These are phyloP conservation scores for Chloebia gouldiae DNA, from an alignment of 2,113 vertebrate genomes.

Conservation along the genomic window DNA sequence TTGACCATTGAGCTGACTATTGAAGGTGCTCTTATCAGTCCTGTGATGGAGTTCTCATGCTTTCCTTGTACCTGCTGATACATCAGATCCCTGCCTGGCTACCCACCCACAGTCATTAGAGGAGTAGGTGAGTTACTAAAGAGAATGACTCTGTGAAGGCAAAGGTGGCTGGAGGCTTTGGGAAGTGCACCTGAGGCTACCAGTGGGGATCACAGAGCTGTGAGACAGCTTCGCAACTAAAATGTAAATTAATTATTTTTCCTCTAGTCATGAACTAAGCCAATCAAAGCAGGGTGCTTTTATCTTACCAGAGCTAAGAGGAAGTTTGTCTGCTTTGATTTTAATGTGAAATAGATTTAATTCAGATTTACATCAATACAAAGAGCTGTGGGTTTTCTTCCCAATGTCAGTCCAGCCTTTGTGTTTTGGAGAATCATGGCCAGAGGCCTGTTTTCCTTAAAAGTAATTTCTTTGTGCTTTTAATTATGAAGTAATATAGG, in stretches of 20 bases:
- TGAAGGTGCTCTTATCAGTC: neutral
- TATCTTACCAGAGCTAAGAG: neutral
- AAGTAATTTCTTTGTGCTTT: neutral
- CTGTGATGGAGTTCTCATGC: neutral
- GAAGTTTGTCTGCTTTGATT: neutral
- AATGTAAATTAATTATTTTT: neutral
- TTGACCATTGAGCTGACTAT: neutral
- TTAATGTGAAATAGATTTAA: neutral
- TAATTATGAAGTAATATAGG: neutral
- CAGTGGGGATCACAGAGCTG: neutral
- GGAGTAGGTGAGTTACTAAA: neutral
- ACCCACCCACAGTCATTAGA: neutral
- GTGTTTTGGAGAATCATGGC: neutral
- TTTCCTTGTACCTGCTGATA: neutral
- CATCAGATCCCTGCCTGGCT: neutral
- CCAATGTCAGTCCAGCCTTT: neutral
- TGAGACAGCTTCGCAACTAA: neutral
- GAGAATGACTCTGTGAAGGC: neutral
- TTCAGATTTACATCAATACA: neutral
- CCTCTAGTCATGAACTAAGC: neutral
- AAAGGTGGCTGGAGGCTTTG: neutral
- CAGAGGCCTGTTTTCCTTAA: neutral
- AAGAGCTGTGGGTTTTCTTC: neutral
- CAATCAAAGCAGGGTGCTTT: neutral
- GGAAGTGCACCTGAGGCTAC: neutral